These are phyloP conservation scores for Alligator sinensis DNA, from an alignment of 2,113 vertebrate species.

Conservation along the genomic window DNA sequence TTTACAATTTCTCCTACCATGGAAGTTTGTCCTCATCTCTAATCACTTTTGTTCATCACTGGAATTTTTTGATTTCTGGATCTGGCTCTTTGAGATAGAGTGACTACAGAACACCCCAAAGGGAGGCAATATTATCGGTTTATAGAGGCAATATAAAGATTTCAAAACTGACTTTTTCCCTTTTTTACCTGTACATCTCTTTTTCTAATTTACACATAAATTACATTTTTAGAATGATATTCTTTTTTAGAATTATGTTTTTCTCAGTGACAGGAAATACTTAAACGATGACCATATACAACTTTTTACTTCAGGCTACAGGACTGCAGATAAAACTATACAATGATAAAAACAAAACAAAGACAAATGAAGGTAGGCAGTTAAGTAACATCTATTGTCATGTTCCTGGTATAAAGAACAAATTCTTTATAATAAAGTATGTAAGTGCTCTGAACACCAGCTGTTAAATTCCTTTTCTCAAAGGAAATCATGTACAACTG, in stretches of 20 bases:
- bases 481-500: slow-evolving; percentile 35
- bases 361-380: slow-evolving; percentile 47
- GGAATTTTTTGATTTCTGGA: background rate
- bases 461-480: slow-evolving; percentile 22
- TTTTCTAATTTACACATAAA: background rate
- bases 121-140: background rate
- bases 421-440: slow-evolving; percentile 44
- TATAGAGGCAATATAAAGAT: background rate
- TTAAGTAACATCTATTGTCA: slow-evolving; percentile 47
- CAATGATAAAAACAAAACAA: slow-evolving; percentile 53
- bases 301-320: slow-evolving; percentile 26
- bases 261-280: slow-evolving; percentile 17
- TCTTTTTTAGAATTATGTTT: slow-evolving; percentile 17
- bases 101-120: background rate
- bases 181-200: background rate
- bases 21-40: background rate
- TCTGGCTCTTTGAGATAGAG: background rate
- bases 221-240: background rate
- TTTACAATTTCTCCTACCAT: background rate
- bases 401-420: slow-evolving; percentile 54
- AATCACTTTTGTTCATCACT: background rate
- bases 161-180: background rate
- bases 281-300: slow-evolving; percentile 6
- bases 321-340: slow-evolving; percentile 55
- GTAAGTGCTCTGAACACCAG: slow-evolving; percentile 54